Conservation (phyloP, 2,888 invertebrate genomes). For the Erynnis tages region DNA sequence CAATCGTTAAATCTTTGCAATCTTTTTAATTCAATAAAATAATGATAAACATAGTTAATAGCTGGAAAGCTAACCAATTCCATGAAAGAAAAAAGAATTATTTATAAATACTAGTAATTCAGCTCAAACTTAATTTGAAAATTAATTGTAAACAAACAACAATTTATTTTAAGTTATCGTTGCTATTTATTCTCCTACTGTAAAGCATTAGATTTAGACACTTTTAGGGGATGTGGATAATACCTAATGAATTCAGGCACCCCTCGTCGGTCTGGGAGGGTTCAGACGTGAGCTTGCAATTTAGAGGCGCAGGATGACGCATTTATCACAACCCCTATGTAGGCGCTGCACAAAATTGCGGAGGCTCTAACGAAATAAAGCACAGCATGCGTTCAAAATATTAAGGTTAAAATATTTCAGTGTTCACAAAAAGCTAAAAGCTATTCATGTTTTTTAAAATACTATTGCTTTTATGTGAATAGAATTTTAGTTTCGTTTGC, state of each 20-base stretch:
- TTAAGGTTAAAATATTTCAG: background rate
- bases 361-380: constrained; percentile 10
- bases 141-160: no score
- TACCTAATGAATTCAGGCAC: constrained; percentile 52
- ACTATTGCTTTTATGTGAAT: background rate
- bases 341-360: constrained; percentile 36
- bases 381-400: background rate
- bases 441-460: background rate
- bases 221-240: constrained; percentile 44
- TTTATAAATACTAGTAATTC: no score
- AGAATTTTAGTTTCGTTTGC: no score
- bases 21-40: no score
- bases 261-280: constrained; percentile 36
- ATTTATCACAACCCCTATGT: constrained; percentile 45
- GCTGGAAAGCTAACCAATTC: no score
- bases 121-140: no score
- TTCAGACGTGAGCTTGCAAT: constrained; percentile 41
- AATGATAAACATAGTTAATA: no score
- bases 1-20: no score
- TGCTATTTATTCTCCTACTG: constrained; percentile 28
- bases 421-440: background rate
- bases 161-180: no score
- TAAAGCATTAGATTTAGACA: constrained; percentile 48
- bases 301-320: constrained; percentile 41
- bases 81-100: no score